These are phyloP conservation scores for Antedon bifida DNA, from an alignment of 35 echinoderm and acorn worm species.

Conservation along the genomic window DNA sequence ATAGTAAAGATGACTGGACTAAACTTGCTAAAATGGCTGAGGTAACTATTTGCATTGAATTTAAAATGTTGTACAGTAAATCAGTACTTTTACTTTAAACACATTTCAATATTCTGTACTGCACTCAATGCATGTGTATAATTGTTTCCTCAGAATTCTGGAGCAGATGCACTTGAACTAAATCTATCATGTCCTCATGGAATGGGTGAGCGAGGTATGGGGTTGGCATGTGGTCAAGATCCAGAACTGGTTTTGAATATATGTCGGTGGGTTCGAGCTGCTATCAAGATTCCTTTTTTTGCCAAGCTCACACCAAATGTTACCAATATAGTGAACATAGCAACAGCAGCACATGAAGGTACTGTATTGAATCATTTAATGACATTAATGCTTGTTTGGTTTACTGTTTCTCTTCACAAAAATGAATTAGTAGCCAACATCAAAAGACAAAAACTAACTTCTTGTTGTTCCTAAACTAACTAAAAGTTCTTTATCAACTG, in stretches of 20 bases:
- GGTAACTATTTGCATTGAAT: conserved; percentile 23
- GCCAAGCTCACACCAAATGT: conserved; percentile 98
- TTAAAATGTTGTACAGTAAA: too few species aligned
- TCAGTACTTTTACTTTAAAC: too few species aligned
- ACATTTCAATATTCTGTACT: too few species aligned
- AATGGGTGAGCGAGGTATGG: conserved; percentile 97
- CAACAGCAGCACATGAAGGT: conserved; percentile 92
- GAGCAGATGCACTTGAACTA: conserved; percentile 84
- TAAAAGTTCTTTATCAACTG: too few species aligned
- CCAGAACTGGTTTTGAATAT: conserved; percentile 92
- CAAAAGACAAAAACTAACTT: too few species aligned
- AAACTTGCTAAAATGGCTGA: conserved; percentile 79
- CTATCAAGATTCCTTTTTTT: conserved; percentile 93
- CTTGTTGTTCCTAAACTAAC: too few species aligned
- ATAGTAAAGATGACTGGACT: conserved; percentile 94
- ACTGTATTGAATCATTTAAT: background rate
- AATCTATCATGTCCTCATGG: conserved; percentile 99
- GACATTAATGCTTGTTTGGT: too few species aligned
- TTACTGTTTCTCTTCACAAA: too few species aligned
- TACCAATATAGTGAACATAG: conserved; percentile 89
- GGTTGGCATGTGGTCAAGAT: conserved; percentile 90
- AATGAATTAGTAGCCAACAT: too few species aligned
- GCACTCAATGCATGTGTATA: too few species aligned
- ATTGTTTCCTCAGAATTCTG: conserved; percentile 32
- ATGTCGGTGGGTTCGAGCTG: conserved; percentile 81